Conservation (phyloP, 1,140 invertebrate genomes). For the Mya arenaria region DNA sequence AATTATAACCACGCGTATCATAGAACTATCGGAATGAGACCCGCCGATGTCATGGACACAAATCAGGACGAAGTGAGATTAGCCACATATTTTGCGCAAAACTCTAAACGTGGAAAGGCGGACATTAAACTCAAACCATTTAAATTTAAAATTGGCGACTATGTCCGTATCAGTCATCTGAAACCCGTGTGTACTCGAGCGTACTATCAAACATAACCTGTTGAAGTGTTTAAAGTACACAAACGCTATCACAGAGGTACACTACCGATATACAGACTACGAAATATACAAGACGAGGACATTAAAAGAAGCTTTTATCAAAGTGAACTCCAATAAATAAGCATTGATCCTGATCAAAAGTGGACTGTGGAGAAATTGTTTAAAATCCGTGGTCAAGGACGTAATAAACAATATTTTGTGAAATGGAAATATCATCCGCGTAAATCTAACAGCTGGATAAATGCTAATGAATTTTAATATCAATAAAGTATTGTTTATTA, state of each 20-base stretch:
- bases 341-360: too few species aligned
- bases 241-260: not conserved
- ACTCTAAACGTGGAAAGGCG: not conserved
- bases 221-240: not conserved
- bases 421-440: conserved; percentile 33
- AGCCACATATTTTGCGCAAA: conserved; percentile 15
- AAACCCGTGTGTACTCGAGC: conserved; percentile 29
- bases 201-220: conserved; percentile 51
- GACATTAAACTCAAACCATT: conserved; percentile 4
- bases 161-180: conserved; percentile 43
- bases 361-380: conserved; percentile 46
- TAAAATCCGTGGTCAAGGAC: conserved; percentile 38
- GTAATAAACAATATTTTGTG: conserved; percentile 52
- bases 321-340: conserved; percentile 50
- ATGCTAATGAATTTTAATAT: too few species aligned
- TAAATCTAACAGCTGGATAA: conserved; percentile 29
- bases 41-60: not conserved
- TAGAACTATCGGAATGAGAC: conserved; percentile 32
- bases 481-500: too few species aligned
- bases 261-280: conserved; percentile 37
- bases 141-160: conserved; percentile 54
- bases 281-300: conserved; percentile 31
- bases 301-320: conserved; percentile 54
- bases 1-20: conserved; percentile 21
- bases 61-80: conserved; percentile 17